Evolutionary conservation across 2,797 vertebrate genomes (phyloP), one percentile per base, ranked within the genome.

Genomic region (Lepilemur ruficaudatus): DNA sequence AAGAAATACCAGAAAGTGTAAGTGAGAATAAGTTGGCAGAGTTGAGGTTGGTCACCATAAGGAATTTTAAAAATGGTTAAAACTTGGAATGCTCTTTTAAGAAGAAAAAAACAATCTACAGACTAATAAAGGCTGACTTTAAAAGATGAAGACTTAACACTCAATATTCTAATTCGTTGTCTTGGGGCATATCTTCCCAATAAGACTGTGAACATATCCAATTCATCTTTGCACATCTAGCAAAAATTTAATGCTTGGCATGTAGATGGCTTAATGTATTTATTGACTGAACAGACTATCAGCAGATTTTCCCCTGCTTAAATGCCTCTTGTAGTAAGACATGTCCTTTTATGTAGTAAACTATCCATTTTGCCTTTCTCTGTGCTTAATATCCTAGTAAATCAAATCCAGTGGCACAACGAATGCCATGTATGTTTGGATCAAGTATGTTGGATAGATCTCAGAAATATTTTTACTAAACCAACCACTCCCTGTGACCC

Each of bases 381-480:
- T 81, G 48, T 87, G 75, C 43, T 82, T 73, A 82, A 50, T 65
- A 65, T 46, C 41, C 57, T 57, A 87, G 23, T 78, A 75, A 95
- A 91, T 65, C 61, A 95, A 89, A 96, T 52, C 59, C 76, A 97
- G 18, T 12, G 12, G 55, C n/a, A 94, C 9, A 96, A 86, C 4
- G 38, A 96, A 95, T 79, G 28, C 14, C 78, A 25, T 79, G 25
- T 83, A 25, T 79, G 22, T 83, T 93, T 73, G 89, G 57, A 94
- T 63, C 10, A 92, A 90, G 32, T 30, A 67, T 28, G 6, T 78
- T 52, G 46, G 18, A 89, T 1, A 76, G 25, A 57, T 48, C 32
- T 95, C 69, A 82, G 52, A 83, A 65, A 86, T 30, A 73, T 73
- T 88, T 91, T 88, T 48, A 82, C 32, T 83, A 95, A 87, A 96